Conservation (phyloP, 2,888 invertebrate species). For the Polydrusus pterygomalis region DNA sequence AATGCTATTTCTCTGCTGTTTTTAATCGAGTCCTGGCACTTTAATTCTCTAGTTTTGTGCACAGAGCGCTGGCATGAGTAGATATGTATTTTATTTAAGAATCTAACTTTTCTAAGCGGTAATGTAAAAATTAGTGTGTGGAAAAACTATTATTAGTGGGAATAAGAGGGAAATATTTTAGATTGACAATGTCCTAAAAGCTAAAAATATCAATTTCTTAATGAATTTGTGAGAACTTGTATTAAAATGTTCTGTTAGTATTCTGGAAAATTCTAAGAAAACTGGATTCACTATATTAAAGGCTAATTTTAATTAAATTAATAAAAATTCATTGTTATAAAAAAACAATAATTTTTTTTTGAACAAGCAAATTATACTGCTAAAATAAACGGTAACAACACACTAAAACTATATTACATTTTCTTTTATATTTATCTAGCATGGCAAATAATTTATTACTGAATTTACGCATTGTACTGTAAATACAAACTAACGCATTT, state of each 20-base stretch:
- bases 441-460: constrained; percentile 29
- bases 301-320: too few relatives aligned
- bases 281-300: too few relatives aligned
- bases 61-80: neutral
- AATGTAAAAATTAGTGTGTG: neutral
- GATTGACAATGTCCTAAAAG: too few relatives aligned
- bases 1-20: constrained; percentile 38
- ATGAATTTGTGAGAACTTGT: too few relatives aligned
- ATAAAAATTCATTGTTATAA: neutral
- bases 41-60: constrained; percentile 40
- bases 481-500: constrained; percentile 42
- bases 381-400: neutral
- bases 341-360: neutral
- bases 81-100: neutral
- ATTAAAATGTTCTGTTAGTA: too few relatives aligned
- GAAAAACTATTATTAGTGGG: neutral
- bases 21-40: constrained; percentile 49
- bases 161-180: too few relatives aligned
- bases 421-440: constrained; percentile 35
- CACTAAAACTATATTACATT: constrained; percentile 21
- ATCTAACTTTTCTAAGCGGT: neutral
- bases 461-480: constrained; percentile 35
- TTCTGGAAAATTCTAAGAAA: too few relatives aligned
- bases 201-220: neutral
- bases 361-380: neutral